Evolutionary conservation across 2,797 vertebrate genomes (phyloP), one percentile per base, ranked within the genome.

Genomic region (Malacoctenus gilli): DNA sequence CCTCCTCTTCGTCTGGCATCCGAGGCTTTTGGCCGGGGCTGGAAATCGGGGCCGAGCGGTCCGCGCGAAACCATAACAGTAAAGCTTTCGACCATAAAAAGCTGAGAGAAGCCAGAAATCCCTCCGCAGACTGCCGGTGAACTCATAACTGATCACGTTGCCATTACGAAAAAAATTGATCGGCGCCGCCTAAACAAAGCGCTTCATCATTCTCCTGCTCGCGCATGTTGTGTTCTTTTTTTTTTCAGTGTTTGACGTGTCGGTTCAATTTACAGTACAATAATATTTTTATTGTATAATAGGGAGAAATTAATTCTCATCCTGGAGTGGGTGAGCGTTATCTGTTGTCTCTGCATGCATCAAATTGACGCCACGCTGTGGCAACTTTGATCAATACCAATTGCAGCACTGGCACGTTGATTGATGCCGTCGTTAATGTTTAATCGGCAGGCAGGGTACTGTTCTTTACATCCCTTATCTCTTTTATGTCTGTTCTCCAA

Each of bases 381-480:
- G 32, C 58, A 52, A 16, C 37, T 58, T 55, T 39, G 46, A 75
- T 84, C 68, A 60, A 75, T 80, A 82, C 53, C 48, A 64, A 57
- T 66, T 71, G 70, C 65, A 50, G 25, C 44, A 59, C 6, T 47
- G 54, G 32, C 43, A 52, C 32, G 8, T 50, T 69, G 75, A 85
- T 56, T 63, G 51, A 86, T 76, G 25, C 32, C 22, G 49, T 54
- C 8, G 21, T 79, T 72, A 79, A 78, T 80, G 68, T 73, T 72
- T 75, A 77, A 77, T 63, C 53, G 25, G 18, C 39, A n/a, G 8
- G 32, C 4, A 19, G 25, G 53, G 71, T 36, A 57, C 51, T 54
- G 31, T 57, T 67, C 59, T 71, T 73, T 54, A 65, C 57, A 56
- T 65, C 47, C 51, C 9, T 52, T 56, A 52, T 77, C 54, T 75